Evolutionary conservation across 2,797 vertebrate species (phyloP), one percentile per base, ranked within the genome.

Genomic region (Champsocephalus esox): DNA sequence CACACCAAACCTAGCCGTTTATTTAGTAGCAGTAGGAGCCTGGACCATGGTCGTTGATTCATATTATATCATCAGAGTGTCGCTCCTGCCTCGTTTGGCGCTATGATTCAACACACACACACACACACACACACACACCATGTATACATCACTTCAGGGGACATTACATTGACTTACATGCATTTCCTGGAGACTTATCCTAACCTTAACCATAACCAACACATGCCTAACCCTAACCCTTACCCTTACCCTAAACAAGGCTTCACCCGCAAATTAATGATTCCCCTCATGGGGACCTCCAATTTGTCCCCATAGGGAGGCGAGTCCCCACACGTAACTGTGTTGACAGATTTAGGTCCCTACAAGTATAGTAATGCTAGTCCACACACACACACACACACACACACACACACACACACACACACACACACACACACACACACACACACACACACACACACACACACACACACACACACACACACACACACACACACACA

Each of bases 41-140:
- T 7, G 55, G 80, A 87, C 74, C 79, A 70, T 32, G 59, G 74
- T 68, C 87, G 87, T 87, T 76, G 79, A 88, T 87, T 88, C 80
- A 71, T 77, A 85, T 87, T 69, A 73, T 73, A 83, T 91, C 81
- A 88, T 70, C 65, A 17, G 63, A 56, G 73, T 64, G 72, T 66
- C 8, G 49, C 62, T 66, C 55, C 52, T 66, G 63, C 76, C 59
- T 69, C 49, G 4, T 68, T 82, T 63, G 66, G 49, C 41, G 1
- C 19, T 54, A 68, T 79, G 81, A 79, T 75, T 86, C 85, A 56
- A 4, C 60, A 75, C 65, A 67, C 66, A 54, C 57, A 55, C 69
- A 11, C 71, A 43, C 17, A 52, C 24, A 28, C 24, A 24, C 24
- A 19, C 19, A 19, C 19, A 19, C 19, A 19, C 19, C 19, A 19